Evolutionary conservation across 2,888 invertebrate genomes (phyloP).

Genomic region (Lissocephala sabroskyi): DNA sequence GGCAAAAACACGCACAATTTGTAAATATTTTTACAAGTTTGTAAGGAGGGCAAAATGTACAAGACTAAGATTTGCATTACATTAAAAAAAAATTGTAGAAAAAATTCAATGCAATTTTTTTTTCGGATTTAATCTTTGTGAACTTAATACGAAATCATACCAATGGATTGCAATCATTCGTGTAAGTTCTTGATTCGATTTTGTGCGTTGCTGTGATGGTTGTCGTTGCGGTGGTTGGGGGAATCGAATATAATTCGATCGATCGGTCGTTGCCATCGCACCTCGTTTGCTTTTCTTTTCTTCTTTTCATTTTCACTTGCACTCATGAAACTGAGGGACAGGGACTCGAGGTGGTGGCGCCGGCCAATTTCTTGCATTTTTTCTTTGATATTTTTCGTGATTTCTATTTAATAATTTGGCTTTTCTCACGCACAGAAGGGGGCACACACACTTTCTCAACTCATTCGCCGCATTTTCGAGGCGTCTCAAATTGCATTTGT

Average conservation of each 20-base stretch:
- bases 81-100: slow-evolving; percentile 1
- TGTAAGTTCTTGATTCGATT: slow-evolving; percentile 63
- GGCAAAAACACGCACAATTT: slow-evolving; percentile 8
- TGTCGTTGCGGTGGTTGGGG: slow-evolving; percentile 26
- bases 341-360: no score
- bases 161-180: slow-evolving; percentile 71
- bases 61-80: slow-evolving; percentile 2
- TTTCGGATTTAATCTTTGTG: no score
- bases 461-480: not conserved
- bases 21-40: slow-evolving; percentile 35
- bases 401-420: slow-evolving; percentile 8
- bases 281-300: slow-evolving; percentile 7
- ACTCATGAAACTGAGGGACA: no score
- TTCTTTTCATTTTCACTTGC: not conserved
- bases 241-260: no score
- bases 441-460: slow-evolving; percentile 24
- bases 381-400: no score
- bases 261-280: no score
- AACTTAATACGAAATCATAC: slow-evolving; percentile 72
- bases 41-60: slow-evolving; percentile 29
- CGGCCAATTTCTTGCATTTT: no score
- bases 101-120: slow-evolving; percentile 5
- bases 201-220: slow-evolving; percentile 31
- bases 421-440: slow-evolving; percentile 27
- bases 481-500: slow-evolving; percentile 14